Conservation (phyloP, 2,113 vertebrate species). For the Ammodytes dubius region DNA sequence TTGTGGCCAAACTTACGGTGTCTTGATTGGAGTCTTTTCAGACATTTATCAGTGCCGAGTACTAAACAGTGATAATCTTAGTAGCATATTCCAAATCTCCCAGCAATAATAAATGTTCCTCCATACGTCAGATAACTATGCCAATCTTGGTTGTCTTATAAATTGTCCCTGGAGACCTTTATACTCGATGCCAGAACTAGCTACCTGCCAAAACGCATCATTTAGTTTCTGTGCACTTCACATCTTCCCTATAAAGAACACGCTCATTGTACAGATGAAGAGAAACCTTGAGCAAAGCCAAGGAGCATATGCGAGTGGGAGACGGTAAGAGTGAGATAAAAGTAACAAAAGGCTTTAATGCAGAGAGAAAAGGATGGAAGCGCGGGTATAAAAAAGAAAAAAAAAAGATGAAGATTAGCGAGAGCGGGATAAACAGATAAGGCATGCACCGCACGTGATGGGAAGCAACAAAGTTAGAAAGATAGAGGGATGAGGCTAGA, state of each 20-base stretch:
- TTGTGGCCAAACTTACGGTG: too few species aligned
- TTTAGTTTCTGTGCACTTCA: background rate
- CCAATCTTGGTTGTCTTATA: conserved; percentile 35
- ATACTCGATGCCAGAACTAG: conserved; percentile 23
- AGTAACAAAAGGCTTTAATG: conserved; percentile 67
- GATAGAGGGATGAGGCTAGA: conserved; percentile 49
- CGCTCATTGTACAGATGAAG: conserved; percentile 37
- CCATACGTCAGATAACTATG: conserved; percentile 41
- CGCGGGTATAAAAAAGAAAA: background rate
- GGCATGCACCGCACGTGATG: conserved; percentile 49
- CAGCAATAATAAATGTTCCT: conserved; percentile 29
- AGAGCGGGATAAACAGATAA: conserved; percentile 79
- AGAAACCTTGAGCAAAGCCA: conserved; percentile 56
- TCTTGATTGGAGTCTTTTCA: too few species aligned
- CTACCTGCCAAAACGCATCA: conserved; percentile 15
- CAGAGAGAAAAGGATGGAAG: conserved; percentile 24
- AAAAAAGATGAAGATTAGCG: conserved; percentile 62
- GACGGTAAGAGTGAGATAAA: conserved; percentile 68
- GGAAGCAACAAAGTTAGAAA: conserved; percentile 68
- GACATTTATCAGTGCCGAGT: too few species aligned
- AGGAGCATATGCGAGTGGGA: conserved; percentile 15
- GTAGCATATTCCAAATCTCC: conserved; percentile 3
- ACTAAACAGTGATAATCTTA: conserved; percentile 5
- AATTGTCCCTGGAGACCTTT: conserved; percentile 40
- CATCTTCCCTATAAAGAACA: conserved; percentile 25